phyloP scores from a whole-genome alignment of 1,140 invertebrate genomes.

The Maniola jurtina region DNA sequence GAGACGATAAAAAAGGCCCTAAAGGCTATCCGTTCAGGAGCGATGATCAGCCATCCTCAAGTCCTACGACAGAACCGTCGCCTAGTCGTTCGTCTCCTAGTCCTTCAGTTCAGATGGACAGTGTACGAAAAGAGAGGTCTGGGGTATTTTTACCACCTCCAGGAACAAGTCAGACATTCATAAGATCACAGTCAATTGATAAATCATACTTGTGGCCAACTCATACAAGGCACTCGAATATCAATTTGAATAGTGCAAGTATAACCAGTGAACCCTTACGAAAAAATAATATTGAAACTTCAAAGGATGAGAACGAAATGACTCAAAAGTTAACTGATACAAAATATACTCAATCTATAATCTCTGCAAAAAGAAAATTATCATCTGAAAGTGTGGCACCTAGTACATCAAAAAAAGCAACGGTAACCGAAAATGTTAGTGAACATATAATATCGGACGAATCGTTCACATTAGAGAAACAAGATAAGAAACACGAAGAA shows the following conservation, averaged over 20 bases:
- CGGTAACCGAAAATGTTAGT: neutral
- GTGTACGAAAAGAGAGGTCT: neutral
- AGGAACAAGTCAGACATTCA: neutral
- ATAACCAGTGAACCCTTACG: neutral
- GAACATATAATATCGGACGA: neutral
- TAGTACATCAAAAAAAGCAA: constrained; percentile 5
- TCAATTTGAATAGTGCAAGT: neutral
- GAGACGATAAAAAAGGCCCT: neutral
- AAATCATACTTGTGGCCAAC: constrained; percentile 2
- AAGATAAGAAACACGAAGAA: neutral
- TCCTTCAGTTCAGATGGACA: neutral
- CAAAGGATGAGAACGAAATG: neutral
- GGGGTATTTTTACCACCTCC: neutral
- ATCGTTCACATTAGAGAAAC: neutral
- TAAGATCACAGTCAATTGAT: neutral
- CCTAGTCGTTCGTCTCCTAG: neutral
- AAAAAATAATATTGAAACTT: neutral
- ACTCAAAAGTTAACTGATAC: too few relatives aligned
- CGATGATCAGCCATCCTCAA: neutral
- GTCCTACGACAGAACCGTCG: neutral
- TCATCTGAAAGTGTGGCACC: neutral
- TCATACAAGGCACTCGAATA: neutral
- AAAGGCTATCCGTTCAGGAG: neutral
- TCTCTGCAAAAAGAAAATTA: neutral
- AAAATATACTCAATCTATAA: neutral